Percentiles rank a stretch among this genome's conserved stretches.
Evolutionary conservation across 2,888 invertebrate genomes (phyloP).

Genomic region (Pollenia angustigena): DNA sequence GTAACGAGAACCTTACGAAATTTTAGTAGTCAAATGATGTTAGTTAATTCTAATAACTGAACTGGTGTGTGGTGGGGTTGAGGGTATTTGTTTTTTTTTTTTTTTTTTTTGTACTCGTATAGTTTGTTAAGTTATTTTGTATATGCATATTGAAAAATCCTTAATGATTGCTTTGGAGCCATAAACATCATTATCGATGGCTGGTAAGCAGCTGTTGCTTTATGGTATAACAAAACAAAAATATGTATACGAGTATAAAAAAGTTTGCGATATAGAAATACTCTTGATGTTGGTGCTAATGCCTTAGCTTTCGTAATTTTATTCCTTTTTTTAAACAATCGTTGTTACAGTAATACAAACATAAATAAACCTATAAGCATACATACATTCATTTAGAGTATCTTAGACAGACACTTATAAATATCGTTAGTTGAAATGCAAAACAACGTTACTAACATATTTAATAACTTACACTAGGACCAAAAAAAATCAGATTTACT

Average conservation of each 20-base stretch:
- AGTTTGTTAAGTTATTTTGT: conserved; percentile 9
- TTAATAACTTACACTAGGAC: no score
- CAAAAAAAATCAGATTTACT: no score
- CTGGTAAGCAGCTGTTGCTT: conserved; percentile 72
- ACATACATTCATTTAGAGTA: neutral
- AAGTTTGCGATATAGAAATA: conserved; percentile 10
- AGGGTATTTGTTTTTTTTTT: neutral
- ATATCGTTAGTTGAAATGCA: no score
- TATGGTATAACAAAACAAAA: conserved; percentile 37
- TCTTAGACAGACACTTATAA: no score
- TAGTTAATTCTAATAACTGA: conserved; percentile 11
- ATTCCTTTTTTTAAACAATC: neutral
- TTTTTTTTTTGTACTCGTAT: neutral
- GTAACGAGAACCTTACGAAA: conserved; percentile 4
- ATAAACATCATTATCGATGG: conserved; percentile 74
- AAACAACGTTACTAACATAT: no score
- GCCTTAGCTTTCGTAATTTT: conserved; percentile 16
- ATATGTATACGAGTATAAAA: neutral
- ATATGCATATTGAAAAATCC: conserved; percentile 39
- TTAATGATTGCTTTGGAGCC: conserved; percentile 74
- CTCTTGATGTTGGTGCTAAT: conserved; percentile 14
- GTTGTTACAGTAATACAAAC: neutral
- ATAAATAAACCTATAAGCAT: neutral
- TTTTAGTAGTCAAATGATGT: conserved; percentile 19
- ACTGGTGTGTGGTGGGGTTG: no score